Evolutionary conservation across 2,113 vertebrate genomes (phyloP).

Genomic region (Toxotes jaculatrix): DNA sequence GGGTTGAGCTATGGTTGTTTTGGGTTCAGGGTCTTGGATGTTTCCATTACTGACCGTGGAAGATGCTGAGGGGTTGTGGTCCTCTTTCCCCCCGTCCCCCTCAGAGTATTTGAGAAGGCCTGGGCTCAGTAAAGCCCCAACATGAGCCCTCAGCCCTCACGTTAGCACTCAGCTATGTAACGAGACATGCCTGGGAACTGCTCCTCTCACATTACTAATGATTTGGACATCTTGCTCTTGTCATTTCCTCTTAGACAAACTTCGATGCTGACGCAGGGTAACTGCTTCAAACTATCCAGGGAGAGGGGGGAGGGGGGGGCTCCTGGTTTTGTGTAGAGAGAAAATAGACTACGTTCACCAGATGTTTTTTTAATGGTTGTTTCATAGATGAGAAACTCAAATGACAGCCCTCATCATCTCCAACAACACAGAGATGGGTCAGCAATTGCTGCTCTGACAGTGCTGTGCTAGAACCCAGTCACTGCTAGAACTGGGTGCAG

Average conservation of each 20-base stretch:
- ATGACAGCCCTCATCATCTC: constrained; percentile 51
- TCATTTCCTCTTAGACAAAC: constrained; percentile 77
- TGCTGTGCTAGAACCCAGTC: background rate
- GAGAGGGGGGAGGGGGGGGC: constrained; percentile 24
- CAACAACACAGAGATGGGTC: constrained; percentile 27
- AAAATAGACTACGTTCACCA: constrained; percentile 61
- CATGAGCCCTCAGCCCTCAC: constrained; percentile 50
- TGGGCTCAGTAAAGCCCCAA: constrained; percentile 44
- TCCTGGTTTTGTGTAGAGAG: constrained; percentile 46
- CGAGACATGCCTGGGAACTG: constrained; percentile 74
- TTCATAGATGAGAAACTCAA: constrained; percentile 60
- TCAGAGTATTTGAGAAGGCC: constrained; percentile 33
- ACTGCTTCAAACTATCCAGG: constrained; percentile 62
- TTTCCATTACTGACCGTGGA: constrained; percentile 45
- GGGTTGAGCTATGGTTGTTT: constrained; percentile 37
- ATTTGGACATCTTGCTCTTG: constrained; percentile 80
- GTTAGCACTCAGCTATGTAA: constrained; percentile 71
- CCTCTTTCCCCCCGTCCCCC: constrained; percentile 15
- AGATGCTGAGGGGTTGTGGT: constrained; percentile 44
- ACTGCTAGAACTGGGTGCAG: background rate
- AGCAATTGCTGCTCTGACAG: constrained; percentile 6
- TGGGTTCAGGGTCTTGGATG: constrained; percentile 39
- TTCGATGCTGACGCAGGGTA: constrained; percentile 61
- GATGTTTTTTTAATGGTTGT: constrained; percentile 69
- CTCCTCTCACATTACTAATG: constrained; percentile 80